A percentile compares a stretch with the other conserved stretches of the same genome.
phyloP scores from a whole-genome alignment of 2,113 vertebrate species.

The Chascanopsetta lugubris region DNA sequence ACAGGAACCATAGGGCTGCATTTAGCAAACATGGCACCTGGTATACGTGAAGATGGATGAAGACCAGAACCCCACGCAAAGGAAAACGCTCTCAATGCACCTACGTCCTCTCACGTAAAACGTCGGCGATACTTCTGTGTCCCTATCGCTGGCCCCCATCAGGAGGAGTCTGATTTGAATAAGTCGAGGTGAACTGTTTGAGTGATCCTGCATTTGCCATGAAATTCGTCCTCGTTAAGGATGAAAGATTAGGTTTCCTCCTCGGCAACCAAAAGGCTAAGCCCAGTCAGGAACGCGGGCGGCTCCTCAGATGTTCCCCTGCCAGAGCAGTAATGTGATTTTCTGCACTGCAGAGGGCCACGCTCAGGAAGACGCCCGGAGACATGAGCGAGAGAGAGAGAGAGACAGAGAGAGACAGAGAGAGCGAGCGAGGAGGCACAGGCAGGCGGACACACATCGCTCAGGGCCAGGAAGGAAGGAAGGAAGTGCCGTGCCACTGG shows the following conservation, averaged over 20 bases:
- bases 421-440: conserved; percentile 39
- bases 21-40: conserved; percentile 60
- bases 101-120: too few relatives aligned
- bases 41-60: conserved; percentile 52
- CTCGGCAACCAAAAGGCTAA: conserved; percentile 65
- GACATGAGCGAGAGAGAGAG: too few relatives aligned
- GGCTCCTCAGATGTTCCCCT: conserved; percentile 55
- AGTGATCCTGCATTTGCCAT: conserved; percentile 80
- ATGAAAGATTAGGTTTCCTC: conserved; percentile 73
- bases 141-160: conserved; percentile 66
- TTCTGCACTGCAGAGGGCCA: conserved; percentile 66
- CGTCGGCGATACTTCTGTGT: conserved; percentile 49
- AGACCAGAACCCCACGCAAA: conserved; percentile 46
- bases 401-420: too few relatives aligned
- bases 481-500: conserved; percentile 65
- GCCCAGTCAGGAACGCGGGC: conserved; percentile 61
- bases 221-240: conserved; percentile 78
- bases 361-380: conserved; percentile 65
- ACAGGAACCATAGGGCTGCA: conserved; percentile 47
- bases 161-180: conserved; percentile 76
- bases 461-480: conserved; percentile 69
- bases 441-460: conserved; percentile 50
- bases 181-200: conserved; percentile 77
- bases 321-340: conserved; percentile 72
- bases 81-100: conserved; percentile 63